Conservation (phyloP, 2,113 vertebrate genomes). For the Poeciliopsis turrubarensis region DNA sequence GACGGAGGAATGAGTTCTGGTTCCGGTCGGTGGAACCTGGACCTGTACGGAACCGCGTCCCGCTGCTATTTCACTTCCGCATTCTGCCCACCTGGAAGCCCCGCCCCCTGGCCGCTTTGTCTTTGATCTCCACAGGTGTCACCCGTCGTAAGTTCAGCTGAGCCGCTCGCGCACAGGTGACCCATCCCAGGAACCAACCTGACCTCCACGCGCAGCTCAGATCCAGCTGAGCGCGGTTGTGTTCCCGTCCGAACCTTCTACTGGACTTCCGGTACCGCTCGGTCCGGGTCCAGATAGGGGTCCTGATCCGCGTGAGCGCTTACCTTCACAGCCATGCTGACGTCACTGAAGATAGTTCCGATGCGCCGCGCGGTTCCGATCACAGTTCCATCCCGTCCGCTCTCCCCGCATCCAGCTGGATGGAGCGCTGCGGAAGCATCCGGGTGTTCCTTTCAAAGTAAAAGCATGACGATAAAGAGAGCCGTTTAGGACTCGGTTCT, state of each 20-base stretch:
- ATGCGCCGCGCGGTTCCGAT: conserved; percentile 2
- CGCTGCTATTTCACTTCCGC: background rate
- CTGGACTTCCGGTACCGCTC: background rate
- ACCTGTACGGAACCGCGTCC: no score
- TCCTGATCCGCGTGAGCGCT: background rate
- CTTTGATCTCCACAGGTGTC: background rate
- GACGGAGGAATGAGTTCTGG: no score
- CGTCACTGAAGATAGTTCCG: conserved; percentile 13
- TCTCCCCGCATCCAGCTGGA: conserved; percentile 5
- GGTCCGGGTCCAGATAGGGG: background rate
- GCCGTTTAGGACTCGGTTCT: no score
- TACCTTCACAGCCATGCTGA: conserved; percentile 30
- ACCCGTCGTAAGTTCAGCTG: no score
- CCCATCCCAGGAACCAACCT: background rate
- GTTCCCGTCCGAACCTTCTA: background rate
- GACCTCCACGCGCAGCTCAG: background rate
- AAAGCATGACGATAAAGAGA: background rate
- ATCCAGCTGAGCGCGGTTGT: background rate
- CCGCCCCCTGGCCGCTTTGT: background rate
- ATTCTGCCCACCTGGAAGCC: background rate
- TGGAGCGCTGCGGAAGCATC: background rate
- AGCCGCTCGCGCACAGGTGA: background rate
- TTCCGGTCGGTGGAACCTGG: no score
- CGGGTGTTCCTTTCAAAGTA: background rate
- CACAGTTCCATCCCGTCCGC: conserved; percentile 9